Conservation (phyloP, 1,140 invertebrate genomes). For the Macrobrachium nipponense region DNA sequence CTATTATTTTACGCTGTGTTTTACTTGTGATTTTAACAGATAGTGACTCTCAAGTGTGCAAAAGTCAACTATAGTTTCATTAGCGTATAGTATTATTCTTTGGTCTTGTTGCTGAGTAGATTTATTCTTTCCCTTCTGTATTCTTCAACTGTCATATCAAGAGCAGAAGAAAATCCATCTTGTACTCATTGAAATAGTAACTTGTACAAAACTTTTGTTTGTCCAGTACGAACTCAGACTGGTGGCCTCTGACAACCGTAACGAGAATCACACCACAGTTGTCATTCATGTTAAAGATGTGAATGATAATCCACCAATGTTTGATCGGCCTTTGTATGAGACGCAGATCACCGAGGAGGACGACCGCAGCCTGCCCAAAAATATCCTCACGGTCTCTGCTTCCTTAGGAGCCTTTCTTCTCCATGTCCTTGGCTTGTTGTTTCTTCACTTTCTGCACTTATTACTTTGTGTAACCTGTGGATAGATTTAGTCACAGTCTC, state of each 20-base stretch:
- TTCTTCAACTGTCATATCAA: no score
- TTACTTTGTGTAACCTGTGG: slow-evolving; percentile 20
- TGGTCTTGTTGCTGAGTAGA: no score
- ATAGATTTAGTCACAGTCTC: slow-evolving; percentile 40
- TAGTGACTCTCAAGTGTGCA: no score
- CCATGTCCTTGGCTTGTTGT: slow-evolving; percentile 41
- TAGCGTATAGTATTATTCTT: no score
- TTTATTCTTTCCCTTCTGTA: no score
- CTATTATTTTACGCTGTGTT: no score
- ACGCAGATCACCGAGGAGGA: slow-evolving; percentile 97
- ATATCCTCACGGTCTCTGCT: slow-evolving; percentile 84
- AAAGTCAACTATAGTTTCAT: no score
- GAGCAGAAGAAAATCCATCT: no score
- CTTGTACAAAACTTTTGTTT: slow-evolving; percentile 37
- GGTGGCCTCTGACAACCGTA: slow-evolving; percentile 94
- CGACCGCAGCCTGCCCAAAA: slow-evolving; percentile 92
- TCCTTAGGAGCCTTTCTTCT: slow-evolving; percentile 31
- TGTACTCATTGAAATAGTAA: not conserved
- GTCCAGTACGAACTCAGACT: slow-evolving; percentile 89
- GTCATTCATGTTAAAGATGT: slow-evolving; percentile 96
- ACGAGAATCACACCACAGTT: slow-evolving; percentile 95
- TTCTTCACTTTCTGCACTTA: slow-evolving; percentile 41
- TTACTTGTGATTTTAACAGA: no score
- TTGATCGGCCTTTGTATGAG: slow-evolving; percentile 92
- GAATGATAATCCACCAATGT: slow-evolving; percentile 88